Conservation (phyloP, 2,113 vertebrate species). For the Poeciliopsis turrubarensis region DNA sequence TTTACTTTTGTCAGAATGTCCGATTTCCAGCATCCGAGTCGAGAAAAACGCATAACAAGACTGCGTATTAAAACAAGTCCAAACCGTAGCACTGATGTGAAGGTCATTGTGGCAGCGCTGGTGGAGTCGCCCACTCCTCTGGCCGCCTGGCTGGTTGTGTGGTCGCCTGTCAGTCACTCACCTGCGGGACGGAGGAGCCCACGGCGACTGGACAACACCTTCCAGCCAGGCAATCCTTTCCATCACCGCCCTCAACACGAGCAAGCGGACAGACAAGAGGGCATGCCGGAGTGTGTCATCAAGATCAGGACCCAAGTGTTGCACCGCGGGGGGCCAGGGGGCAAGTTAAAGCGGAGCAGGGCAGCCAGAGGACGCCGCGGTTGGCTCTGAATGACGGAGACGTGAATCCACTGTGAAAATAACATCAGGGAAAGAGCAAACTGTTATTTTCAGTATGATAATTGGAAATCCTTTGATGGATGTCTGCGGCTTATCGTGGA, state of each 20-base stretch:
- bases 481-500: conserved; percentile 24
- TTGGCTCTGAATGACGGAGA: conserved; percentile 11
- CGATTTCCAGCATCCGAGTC: background rate
- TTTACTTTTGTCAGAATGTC: background rate
- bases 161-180: conserved; percentile 55
- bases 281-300: conserved; percentile 33
- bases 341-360: background rate
- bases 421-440: background rate
- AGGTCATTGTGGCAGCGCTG: conserved; percentile 41
- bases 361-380: conserved; percentile 26
- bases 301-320: conserved; percentile 36
- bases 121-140: conserved; percentile 50
- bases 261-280: conserved; percentile 15
- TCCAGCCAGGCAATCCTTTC: conserved; percentile 52
- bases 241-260: conserved; percentile 53
- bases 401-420: background rate
- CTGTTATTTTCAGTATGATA: background rate
- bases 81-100: conserved; percentile 37
- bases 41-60: background rate
- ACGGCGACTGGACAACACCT: conserved; percentile 39
- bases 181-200: conserved; percentile 21
- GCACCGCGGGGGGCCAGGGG: conserved; percentile 19
- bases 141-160: conserved; percentile 47
- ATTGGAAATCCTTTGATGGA: conserved; percentile 22
- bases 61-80: conserved; percentile 7